These are phyloP conservation scores for Condylostylus longicornis DNA, from an alignment of 1,140 invertebrate species.

Conservation along the genomic window DNA sequence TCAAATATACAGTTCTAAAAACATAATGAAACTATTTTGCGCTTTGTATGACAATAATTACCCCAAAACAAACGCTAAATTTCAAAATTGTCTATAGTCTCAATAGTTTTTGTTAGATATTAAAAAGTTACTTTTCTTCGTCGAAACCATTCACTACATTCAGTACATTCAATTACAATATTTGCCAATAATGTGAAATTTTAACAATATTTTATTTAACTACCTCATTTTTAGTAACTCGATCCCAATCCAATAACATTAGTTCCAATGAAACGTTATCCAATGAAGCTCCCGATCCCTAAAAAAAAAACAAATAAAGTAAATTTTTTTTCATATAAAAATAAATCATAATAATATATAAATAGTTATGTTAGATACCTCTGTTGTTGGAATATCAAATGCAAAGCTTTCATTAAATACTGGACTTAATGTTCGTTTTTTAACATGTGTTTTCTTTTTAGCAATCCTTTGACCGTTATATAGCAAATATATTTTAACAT, in stretches of 20 bases:
- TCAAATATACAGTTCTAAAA: no score
- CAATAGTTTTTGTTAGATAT: no score
- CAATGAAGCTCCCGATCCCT: constrained; percentile 56
- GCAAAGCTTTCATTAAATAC: constrained; percentile 97
- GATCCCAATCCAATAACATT: constrained; percentile 88
- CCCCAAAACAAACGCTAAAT: no score
- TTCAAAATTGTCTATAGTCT: no score
- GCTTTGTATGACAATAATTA: no score
- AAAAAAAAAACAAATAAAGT: constrained; percentile 9
- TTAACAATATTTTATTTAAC: no score
- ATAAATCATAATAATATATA: background rate
- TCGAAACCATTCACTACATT: no score
- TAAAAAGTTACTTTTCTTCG: no score
- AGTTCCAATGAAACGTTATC: constrained; percentile 85
- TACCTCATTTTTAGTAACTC: constrained; percentile 95
- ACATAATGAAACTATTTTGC: no score
- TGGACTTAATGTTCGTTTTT: constrained; percentile 92
- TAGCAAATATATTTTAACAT: constrained; percentile 93
- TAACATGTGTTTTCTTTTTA: constrained; percentile 98
- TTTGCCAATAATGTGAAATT: no score
- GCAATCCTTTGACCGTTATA: constrained; percentile 94
- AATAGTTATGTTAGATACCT: constrained; percentile 18
- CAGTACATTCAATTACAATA: no score
- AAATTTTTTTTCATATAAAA: no score
- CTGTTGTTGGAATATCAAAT: constrained; percentile 59